Evolutionary conservation across 2,113 vertebrate genomes (phyloP).

Genomic region (Lipotes vexillifer): DNA sequence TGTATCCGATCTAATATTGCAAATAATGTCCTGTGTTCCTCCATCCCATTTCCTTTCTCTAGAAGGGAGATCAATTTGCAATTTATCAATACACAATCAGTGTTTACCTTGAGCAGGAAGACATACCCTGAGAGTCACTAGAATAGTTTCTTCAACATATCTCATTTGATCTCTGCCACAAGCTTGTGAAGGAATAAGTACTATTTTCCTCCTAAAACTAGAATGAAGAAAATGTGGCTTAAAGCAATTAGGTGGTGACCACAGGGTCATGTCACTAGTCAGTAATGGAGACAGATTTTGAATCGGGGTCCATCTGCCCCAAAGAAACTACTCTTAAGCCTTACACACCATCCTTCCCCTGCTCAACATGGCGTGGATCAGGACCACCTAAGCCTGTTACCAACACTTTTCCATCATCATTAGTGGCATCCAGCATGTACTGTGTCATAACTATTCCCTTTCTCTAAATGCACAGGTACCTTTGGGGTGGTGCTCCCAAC

Average conservation of each 20-base stretch:
- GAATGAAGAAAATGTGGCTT: not conserved
- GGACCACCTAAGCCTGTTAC: not conserved
- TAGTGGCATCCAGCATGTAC: not conserved
- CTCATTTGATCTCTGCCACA: not conserved
- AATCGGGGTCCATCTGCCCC: not conserved
- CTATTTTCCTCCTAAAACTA: not conserved
- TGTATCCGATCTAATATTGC: not conserved
- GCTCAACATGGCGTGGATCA: accelerated
- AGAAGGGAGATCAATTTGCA: not conserved
- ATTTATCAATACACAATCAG: not conserved
- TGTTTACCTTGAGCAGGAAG: not conserved
- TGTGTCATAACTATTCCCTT: accelerated
- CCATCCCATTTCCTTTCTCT: not conserved
- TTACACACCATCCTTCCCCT: accelerated
- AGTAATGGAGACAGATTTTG: not conserved
- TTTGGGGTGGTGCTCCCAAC: not conserved
- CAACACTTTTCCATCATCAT: accelerated
- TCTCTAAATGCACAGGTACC: not conserved
- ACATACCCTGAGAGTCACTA: not conserved
- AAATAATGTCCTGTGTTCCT: not conserved
- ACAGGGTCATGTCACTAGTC: not conserved
- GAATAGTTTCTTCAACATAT: not conserved
- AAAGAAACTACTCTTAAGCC: accelerated
- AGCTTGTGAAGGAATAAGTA: not conserved
- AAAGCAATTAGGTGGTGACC: no score